These are phyloP conservation scores for Dasypolia templi DNA, from an alignment of 2,888 invertebrate genomes.

Conservation along the genomic window DNA sequence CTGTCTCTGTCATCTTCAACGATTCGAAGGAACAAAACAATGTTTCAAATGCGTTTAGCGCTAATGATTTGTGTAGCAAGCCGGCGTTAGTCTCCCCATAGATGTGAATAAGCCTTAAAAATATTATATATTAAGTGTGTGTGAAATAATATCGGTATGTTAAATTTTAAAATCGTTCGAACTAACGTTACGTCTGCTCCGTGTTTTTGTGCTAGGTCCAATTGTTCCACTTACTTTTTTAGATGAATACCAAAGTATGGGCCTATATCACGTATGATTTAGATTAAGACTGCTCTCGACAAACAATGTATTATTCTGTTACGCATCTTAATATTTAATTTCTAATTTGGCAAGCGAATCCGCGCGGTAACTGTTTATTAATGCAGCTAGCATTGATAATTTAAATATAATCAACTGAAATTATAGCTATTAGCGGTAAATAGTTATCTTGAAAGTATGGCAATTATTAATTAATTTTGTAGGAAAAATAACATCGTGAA, in stretches of 20 bases:
- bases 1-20: no score
- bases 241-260: not conserved
- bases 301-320: constrained; percentile 24
- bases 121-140: no score
- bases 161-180: not conserved
- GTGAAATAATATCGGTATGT: not conserved
- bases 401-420: constrained; percentile 18
- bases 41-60: no score
- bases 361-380: constrained; percentile 21
- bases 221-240: not conserved
- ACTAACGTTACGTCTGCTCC: not conserved
- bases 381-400: constrained; percentile 25
- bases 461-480: not conserved
- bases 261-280: constrained; percentile 12
- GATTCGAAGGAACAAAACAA: no score
- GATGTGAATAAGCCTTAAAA: not conserved
- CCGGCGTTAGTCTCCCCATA: not conserved
- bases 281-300: constrained; percentile 7
- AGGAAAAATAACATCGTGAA: no score
- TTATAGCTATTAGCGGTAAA: constrained; percentile 5
- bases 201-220: not conserved
- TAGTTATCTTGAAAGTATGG: not conserved
- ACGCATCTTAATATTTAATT: constrained; percentile 49
- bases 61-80: no score
- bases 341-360: constrained; percentile 46